Percentiles rank a stretch among this genome's conserved stretches.
Evolutionary conservation across 1,140 invertebrate genomes (phyloP).

Genomic region (Palaemon carinicauda): DNA sequence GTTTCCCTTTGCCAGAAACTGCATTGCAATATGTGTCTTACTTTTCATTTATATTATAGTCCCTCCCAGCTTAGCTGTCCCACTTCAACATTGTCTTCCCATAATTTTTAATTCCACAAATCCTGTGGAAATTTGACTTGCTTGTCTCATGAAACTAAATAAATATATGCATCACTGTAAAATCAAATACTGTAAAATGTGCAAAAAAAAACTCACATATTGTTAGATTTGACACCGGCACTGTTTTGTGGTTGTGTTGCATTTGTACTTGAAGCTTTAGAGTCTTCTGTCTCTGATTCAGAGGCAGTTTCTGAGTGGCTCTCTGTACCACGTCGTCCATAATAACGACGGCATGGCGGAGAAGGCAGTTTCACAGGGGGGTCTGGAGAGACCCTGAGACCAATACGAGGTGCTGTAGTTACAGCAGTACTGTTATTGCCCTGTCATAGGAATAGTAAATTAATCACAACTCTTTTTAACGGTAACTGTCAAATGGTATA

Average conservation of each 20-base stretch:
- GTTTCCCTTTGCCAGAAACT: too few species aligned
- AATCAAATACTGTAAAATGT: too few species aligned
- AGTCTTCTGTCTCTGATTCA: slow-evolving; percentile 54
- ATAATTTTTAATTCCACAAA: too few species aligned
- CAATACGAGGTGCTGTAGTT: not conserved
- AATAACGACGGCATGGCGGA: slow-evolving; percentile 68
- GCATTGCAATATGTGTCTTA: too few species aligned
- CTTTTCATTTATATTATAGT: too few species aligned
- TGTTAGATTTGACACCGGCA: slow-evolving; percentile 30
- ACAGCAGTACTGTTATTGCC: not conserved
- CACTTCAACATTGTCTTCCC: too few species aligned
- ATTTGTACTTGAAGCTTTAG: slow-evolving; percentile 16
- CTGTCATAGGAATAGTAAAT: not conserved
- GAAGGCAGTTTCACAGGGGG: slow-evolving; percentile 55
- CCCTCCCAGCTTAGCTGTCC: too few species aligned
- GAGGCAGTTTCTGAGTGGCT: slow-evolving; percentile 57
- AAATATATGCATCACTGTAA: too few species aligned
- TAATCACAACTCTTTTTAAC: too few species aligned
- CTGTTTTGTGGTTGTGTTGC: not conserved
- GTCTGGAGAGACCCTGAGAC: not conserved
- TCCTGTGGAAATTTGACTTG: too few species aligned
- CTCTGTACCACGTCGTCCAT: slow-evolving; percentile 71
- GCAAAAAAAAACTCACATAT: slow-evolving; percentile 20
- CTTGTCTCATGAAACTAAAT: too few species aligned
- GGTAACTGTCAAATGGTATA: too few species aligned